These are phyloP conservation scores for Hydrophis major DNA, from an alignment of 2,797 vertebrate genomes.

Conservation along the genomic window DNA sequence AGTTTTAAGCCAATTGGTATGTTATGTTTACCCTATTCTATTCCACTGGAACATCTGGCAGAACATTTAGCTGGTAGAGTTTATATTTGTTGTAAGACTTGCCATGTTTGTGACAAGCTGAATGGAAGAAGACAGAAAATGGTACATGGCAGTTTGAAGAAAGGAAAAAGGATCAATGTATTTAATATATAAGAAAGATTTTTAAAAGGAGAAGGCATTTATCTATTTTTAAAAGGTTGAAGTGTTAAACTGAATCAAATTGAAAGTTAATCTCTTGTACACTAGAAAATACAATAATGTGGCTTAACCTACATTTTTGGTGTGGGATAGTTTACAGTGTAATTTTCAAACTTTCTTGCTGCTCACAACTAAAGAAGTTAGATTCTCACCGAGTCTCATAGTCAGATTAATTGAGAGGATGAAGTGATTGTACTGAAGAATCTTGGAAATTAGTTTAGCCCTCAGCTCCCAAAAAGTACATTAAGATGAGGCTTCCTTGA, in stretches of 20 bases:
- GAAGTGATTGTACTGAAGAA: not conserved
- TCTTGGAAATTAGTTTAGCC: not conserved
- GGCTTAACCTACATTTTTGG: not conserved
- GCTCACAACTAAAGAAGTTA: not conserved
- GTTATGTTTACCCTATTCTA: not conserved
- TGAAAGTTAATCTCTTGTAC: not conserved
- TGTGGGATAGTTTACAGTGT: not conserved
- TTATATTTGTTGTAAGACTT: not conserved
- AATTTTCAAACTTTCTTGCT: not conserved
- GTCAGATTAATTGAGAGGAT: not conserved
- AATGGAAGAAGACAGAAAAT: not conserved
- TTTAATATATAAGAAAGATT: not conserved
- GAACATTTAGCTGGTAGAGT: not conserved
- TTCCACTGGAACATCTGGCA: conserved; percentile 5
- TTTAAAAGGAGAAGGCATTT: not conserved
- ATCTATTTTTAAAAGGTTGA: not conserved
- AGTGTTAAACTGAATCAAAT: not conserved
- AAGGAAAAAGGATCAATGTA: not conserved
- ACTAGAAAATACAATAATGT: not conserved
- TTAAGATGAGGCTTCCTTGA: not conserved
- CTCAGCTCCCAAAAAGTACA: not conserved
- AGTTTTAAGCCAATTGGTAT: not conserved
- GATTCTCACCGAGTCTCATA: not conserved
- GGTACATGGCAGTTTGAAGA: too few relatives aligned
- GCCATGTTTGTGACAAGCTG: not conserved